Base-by-base conservation (phyloP, 2,113 vertebrate genomes). In the Arvicanthis niloticus region DNA sequence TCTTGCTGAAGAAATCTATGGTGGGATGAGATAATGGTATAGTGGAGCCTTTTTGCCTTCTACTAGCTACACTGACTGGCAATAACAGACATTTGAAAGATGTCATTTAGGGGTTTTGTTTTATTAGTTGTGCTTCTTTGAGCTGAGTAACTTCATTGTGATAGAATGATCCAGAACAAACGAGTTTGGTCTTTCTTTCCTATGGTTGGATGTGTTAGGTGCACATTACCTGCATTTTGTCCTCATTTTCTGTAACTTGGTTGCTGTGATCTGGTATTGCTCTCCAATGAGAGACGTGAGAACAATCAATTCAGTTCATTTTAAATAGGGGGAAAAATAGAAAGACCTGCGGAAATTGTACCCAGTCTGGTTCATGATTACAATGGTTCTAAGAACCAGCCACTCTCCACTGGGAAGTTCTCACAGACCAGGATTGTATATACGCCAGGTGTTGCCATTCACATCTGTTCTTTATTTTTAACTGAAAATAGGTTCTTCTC, bases 161-260 rank as follows among this genome's bases (percentile, higher is more conserved):
- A 96, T 1, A 96, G 7, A 15, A 94, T 11, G 51, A 29, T 93
- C 88, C 0, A 4, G 53, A 81, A 85, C 88, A 29, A 80, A 11
- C 73, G 82, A 97, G 19, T 84, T 94, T 96, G 76, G 53, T 78
- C 48, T 95, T 94, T 68, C 19, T 94, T 94, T 92, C 67, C 80
- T 17, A 62, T 16, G n/a, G 4, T 11, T 94, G 42, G 7, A 40
- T 21, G 34, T 72, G 26, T 48, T 95, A 92, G 51, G 45, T 92
- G 42, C 53, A 93, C 95, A 88, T 90, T 94, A 96, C 42, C 85
- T 90, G 88, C 2, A 42, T 6, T 68, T 88, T 93, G 60, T 81
- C 37, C 94, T 96, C 34, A 60, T 88, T 95, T 91, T 24, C 37
- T 37, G 0, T 93, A 95, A 88, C 88, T 92, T 77, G 90, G 10